A percentile compares a stretch with the other conserved stretches of the same genome.
These are phyloP conservation scores for Phyllopteryx taeniolatus DNA, from an alignment of 2,113 vertebrate genomes.

Conservation along the genomic window DNA sequence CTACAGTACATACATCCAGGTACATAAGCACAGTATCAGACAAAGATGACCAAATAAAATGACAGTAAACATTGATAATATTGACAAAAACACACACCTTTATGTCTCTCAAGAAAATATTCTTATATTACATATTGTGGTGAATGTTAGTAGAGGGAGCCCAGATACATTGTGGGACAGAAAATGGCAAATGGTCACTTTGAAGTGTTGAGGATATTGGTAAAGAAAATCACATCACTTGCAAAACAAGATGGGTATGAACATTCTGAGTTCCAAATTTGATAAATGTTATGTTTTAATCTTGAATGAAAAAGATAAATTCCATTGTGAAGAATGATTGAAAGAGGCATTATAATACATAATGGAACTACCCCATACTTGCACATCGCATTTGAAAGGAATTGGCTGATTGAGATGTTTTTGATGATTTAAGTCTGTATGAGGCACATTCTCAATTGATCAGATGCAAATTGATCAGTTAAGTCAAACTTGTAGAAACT, in stretches of 20 bases:
- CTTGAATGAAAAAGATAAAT: not conserved
- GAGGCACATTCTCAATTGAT: not conserved
- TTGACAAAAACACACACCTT: slow-evolving; percentile 11
- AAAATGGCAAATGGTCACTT: slow-evolving; percentile 2
- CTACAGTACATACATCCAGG: slow-evolving; percentile 36
- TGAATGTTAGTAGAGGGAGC: slow-evolving; percentile 19
- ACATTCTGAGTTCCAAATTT: not conserved
- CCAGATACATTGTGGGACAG: slow-evolving; percentile 21
- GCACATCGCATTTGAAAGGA: not conserved
- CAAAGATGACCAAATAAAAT: slow-evolving; percentile 29
- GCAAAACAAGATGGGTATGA: not conserved
- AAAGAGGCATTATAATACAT: not conserved
- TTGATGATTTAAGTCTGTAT: not conserved
- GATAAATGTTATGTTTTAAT: not conserved
- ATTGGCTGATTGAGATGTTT: not conserved
- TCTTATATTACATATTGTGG: slow-evolving; percentile 18
- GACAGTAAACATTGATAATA: slow-evolving; percentile 42
- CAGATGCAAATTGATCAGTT: not conserved
- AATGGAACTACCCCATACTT: not conserved
- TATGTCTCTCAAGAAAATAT: slow-evolving; percentile 1
- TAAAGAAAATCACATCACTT: not conserved
- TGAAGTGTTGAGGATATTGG: not conserved
- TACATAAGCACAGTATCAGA: slow-evolving; percentile 29
- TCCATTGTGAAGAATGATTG: not conserved
- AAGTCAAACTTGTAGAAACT: not conserved